Evolutionary conservation across 1,140 invertebrate species (phyloP), one percentile per base, ranked within the genome.

Genomic region (Saccostrea glomerata): DNA sequence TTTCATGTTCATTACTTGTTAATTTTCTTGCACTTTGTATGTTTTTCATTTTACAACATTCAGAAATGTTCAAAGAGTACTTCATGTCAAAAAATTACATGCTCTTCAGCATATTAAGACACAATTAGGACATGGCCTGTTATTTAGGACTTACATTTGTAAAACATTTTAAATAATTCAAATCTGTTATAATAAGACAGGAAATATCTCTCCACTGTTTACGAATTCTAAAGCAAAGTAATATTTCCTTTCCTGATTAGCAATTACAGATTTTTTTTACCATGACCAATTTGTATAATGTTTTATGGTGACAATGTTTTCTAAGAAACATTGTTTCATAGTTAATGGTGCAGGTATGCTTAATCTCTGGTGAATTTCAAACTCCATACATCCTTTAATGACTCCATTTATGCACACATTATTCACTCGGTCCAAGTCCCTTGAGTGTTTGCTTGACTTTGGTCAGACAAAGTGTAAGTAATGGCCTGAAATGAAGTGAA

Each of bases 401-500:
- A 30, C 25, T 77, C 70, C 70, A 77, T 77, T 77, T 77, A 77
- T 77, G 25, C 25, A 30, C 25, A 77, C 23, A 77, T 77, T 36
- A 77, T 77, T 77, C 70, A 77, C 70, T 77, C 30, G 36, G 30
- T 77, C 70, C 36, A 25, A 13, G 70, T 77, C 70, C 70, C 70
- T 77, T 25, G 70, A 36, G 70, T 12, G 70, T 77, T 77, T 36
- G 70, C 70, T 77, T 77, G 70, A 77, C 70, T 77, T 77, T 77
- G 70, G 70, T 77, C 70, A 77, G 70, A 77, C 70, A 77, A 77
- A 77, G 70, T 77, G 70, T 77, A 77, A 77, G 70, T 77, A 77
- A 77, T 77, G 70, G 70, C 70, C 70, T 36, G 30, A 77, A 77
- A 77, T 77, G 70, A 77, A 77, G 70, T 6, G 25, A 25, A 25